Evolutionary conservation across 2,797 vertebrate species (phyloP).

Genomic region (Myotis pilosus): DNA sequence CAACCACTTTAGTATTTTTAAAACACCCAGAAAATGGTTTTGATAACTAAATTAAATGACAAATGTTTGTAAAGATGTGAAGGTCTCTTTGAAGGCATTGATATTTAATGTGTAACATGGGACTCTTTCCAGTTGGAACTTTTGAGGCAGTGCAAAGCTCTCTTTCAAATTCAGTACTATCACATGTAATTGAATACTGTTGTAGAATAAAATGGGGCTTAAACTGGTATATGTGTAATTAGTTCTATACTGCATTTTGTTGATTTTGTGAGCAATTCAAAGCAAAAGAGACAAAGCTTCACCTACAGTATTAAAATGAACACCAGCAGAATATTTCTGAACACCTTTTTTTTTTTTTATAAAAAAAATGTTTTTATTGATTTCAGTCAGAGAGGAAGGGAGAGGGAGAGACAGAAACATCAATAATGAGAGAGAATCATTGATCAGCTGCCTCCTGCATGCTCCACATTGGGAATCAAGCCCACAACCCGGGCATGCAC

Average conservation of each 20-base stretch:
- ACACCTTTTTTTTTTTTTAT: accelerated
- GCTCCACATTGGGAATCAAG: no score
- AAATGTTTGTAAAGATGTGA: not conserved
- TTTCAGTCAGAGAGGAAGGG: no score
- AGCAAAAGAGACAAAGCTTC: constrained; percentile 60
- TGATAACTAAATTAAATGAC: not conserved
- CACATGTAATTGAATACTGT: constrained; percentile 36
- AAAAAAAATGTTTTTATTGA: no score
- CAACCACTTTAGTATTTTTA: not conserved
- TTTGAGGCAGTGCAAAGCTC: constrained; percentile 41
- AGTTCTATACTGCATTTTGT: constrained; percentile 42
- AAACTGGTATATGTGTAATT: constrained; percentile 60
- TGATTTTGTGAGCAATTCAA: constrained; percentile 12
- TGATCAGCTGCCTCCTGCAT: no score
- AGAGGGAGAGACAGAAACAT: no score
- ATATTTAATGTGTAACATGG: not conserved
- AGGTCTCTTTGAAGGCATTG: constrained; percentile 33
- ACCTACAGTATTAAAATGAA: constrained; percentile 40
- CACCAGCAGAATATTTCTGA: constrained; percentile 29
- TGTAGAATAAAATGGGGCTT: constrained; percentile 36
- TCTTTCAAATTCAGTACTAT: not conserved
- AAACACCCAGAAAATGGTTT: not conserved
- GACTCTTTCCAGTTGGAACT: constrained; percentile 21
- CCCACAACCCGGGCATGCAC: no score
- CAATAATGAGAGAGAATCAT: no score